phyloP scores from a whole-genome alignment of 1,140 invertebrate genomes.

The Capitella teleta region DNA sequence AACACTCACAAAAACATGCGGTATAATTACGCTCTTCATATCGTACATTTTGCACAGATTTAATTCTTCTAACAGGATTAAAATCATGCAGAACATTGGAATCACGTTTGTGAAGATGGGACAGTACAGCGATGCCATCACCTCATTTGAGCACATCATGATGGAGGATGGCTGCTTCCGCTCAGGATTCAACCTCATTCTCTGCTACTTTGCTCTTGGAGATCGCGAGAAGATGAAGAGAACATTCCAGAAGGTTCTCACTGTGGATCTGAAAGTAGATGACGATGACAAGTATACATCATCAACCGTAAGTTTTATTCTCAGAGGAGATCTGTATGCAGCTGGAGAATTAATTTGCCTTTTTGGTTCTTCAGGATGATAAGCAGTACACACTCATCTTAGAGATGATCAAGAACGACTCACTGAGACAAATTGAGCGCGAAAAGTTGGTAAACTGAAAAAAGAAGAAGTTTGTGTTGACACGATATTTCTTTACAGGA shows the following conservation, averaged over 20 bases:
- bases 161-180: conserved; percentile 83
- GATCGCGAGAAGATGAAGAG: conserved; percentile 90
- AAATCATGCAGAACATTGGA: conserved; percentile 98
- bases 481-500: conserved; percentile 36
- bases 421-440: conserved; percentile 63
- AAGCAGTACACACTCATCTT: conserved; percentile 58
- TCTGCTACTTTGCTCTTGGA: conserved; percentile 85
- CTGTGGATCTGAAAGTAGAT: conserved; percentile 71
- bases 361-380: conserved; percentile 52
- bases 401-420: conserved; percentile 68
- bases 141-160: conserved; percentile 97
- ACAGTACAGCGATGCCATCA: conserved; percentile 87
- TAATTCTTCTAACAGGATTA: conserved; percentile 54
- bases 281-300: conserved; percentile 65
- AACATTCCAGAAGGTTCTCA: conserved; percentile 78
- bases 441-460: conserved; percentile 49
- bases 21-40: conserved; percentile 38
- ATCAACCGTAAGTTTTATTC: conserved; percentile 33
- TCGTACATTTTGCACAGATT: background rate
- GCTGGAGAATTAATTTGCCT: conserved; percentile 2
- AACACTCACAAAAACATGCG: conserved; percentile 79
- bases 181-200: conserved; percentile 74
- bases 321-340: background rate
- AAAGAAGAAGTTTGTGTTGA: no score
- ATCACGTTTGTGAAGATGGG: conserved; percentile 90